Conservation (phyloP, 2,113 vertebrate species). For the Pitta sordida region DNA sequence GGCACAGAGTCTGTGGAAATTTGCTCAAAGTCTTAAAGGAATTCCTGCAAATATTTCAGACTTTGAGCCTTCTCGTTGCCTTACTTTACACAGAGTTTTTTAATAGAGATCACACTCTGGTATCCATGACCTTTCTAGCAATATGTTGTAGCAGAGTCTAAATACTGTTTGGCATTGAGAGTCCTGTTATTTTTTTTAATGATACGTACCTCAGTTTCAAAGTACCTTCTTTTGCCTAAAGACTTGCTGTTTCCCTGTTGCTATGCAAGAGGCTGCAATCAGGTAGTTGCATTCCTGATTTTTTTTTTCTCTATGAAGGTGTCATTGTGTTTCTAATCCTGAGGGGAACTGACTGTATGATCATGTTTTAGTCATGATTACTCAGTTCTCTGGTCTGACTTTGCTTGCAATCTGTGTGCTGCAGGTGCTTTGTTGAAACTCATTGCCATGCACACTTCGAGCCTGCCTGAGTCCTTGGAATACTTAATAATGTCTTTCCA, state of each 20-base stretch:
- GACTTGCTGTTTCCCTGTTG: not conserved
- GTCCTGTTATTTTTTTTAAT: not conserved
- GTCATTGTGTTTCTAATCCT: slow-evolving; percentile 7
- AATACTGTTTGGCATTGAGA: not conserved
- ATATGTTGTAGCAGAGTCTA: not conserved
- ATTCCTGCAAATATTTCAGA: not conserved
- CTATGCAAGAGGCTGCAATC: not conserved
- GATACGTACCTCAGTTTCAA: slow-evolving; percentile 6
- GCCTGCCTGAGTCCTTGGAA: not conserved
- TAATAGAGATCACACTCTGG: not conserved
- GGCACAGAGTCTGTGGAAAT: not conserved
- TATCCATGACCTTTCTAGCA: not conserved
- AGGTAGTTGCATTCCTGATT: not conserved
- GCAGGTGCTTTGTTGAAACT: not conserved
- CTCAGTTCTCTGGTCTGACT: not conserved
- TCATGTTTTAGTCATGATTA: slow-evolving; percentile 26
- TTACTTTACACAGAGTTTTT: not conserved
- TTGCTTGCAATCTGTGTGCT: not conserved
- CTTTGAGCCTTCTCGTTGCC: not conserved
- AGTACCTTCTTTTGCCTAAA: not conserved
- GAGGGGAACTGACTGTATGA: not conserved
- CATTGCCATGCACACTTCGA: not conserved
- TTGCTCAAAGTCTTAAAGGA: not conserved
- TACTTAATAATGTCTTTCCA: not conserved
- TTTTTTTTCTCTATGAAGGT: not conserved